Base-by-base conservation (phyloP, 1,140 invertebrate genomes). In the Brachionus asplanchnoidis region DNA sequence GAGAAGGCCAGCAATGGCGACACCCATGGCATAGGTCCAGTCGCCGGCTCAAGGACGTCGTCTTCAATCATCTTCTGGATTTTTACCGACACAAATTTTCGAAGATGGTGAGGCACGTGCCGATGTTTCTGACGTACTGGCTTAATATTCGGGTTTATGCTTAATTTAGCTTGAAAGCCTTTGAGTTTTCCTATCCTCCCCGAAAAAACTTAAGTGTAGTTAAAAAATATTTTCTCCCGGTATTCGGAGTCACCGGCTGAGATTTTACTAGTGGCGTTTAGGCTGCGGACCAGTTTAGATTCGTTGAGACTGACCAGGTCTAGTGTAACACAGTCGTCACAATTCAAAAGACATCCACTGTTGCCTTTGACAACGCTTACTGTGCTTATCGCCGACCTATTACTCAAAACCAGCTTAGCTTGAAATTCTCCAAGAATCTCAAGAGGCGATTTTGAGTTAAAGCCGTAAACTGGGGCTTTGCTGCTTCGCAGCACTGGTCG, bases 11-110 rank as follows among this genome's bases (percentile, higher is more conserved):
- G 60, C 56, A 85, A 32, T 17, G 53, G 40, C 6, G 78, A 77
- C 44, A 77, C 50, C 78, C 85, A 85, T 12, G 56, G 50, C 68
- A 79, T 85, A 3, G 78, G 79, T 23, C 50, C 36, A 68, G 79
- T 77, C 2, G 73, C 68, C 20, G 60, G 42, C 14, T 60, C 46
- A n/a, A 85, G 83, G 9, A 85, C 23, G 17, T 36, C 79, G 11
- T 46, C 28, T 7, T 83, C 79, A 17, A 68, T 20, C 56, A 65
- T 65, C n/a, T 26, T 40, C 75, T 50, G n/a, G n/a, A 65, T 65
- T 65, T 65, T 26, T 26, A 23, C 56, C 23, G n/a, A 20, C n/a
- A 65, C 56, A 3, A 20, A 23, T 65, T 65, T 26, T 23, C 56
- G 56, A 26, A 65, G 56, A 65, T 65, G 56, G 23, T 23, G 23